Conservation (phyloP, 2,888 invertebrate genomes). For the Melanchra persicariae region DNA sequence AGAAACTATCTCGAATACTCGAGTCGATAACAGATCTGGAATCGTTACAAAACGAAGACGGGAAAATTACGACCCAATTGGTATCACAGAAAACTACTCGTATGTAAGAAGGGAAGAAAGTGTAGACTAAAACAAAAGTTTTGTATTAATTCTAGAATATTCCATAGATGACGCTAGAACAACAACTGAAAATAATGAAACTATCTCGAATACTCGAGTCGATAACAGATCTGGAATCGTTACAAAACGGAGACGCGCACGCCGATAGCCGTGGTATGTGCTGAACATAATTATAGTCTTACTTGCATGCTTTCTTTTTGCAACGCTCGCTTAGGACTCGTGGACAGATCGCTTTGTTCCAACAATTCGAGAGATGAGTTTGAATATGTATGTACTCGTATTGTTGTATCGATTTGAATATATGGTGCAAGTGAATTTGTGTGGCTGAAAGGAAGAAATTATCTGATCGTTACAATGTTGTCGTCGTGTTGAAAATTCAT, state of each 20-base stretch:
- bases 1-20: conserved; percentile 61
- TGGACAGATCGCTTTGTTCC: conserved; percentile 45
- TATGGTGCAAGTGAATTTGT: not conserved
- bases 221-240: conserved; percentile 57
- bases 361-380: conserved; percentile 25
- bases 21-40: conserved; percentile 52
- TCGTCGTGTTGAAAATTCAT: not conserved
- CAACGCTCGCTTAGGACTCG: conserved; percentile 58
- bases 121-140: not conserved
- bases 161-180: conserved; percentile 1
- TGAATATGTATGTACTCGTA: conserved; percentile 1
- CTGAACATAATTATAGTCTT: conserved; percentile 71
- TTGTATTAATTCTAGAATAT: not conserved
- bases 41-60: conserved; percentile 53
- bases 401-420: not conserved
- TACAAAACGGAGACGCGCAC: conserved; percentile 51
- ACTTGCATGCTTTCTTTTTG: conserved; percentile 75
- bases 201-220: conserved; percentile 58
- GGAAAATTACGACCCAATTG: not conserved
- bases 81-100: not conserved
- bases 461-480: not conserved
- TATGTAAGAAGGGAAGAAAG: not conserved
- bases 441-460: not conserved
- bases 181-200: conserved; percentile 48
- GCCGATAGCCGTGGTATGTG: conserved; percentile 73